phyloP scores from a whole-genome alignment of 2,797 vertebrate genomes.

The Ctenochaetus hawaiiensis region DNA sequence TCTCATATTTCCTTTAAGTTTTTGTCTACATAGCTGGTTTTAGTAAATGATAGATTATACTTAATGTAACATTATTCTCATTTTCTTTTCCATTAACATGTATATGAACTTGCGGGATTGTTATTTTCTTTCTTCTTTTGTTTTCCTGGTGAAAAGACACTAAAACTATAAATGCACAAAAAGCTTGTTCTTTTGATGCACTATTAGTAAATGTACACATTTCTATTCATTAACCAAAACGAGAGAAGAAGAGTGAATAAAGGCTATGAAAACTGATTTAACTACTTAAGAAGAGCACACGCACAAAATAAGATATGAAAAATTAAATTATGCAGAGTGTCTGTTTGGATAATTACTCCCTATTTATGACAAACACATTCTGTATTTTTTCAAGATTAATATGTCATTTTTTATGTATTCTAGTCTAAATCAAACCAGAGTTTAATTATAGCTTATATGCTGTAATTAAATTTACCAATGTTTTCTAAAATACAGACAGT shows the following conservation, averaged over 20 bases:
- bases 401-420: neutral
- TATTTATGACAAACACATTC: neutral
- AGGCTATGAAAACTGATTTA: too few relatives aligned
- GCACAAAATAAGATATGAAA: neutral
- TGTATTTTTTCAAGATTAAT: neutral
- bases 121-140: too few relatives aligned
- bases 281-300: neutral
- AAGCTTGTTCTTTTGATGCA: too few relatives aligned
- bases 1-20: neutral
- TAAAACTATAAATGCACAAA: too few relatives aligned
- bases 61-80: too few relatives aligned
- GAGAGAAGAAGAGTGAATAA: too few relatives aligned
- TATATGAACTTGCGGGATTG: too few relatives aligned
- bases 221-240: neutral
- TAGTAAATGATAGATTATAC: neutral
- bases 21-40: neutral
- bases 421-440: neutral
- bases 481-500: conserved; percentile 9
- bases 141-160: too few relatives aligned
- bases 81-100: too few relatives aligned
- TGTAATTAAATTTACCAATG: neutral
- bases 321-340: neutral
- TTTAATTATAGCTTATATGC: neutral
- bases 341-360: neutral
- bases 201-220: neutral